Evolutionary conservation across 1,140 invertebrate genomes (phyloP).

Genomic region (Eubasilissa regina): DNA sequence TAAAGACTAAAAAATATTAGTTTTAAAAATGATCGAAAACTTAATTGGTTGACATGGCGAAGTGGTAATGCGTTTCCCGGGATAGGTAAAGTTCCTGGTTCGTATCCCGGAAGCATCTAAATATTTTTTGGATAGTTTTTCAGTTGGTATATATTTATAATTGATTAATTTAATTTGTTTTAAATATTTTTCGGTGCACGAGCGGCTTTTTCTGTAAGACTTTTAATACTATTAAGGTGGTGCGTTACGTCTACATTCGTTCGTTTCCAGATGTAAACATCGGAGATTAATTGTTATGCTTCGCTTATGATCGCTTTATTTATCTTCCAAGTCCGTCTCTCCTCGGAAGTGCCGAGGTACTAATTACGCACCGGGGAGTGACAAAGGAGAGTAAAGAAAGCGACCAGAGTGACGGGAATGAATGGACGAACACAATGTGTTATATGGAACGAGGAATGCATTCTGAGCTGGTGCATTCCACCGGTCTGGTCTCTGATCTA

Average conservation of each 20-base stretch:
- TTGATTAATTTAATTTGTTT: too few relatives aligned
- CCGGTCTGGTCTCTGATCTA: conserved; percentile 35
- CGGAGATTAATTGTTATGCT: conserved; percentile 23
- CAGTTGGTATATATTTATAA: too few relatives aligned
- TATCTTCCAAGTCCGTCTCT: conserved; percentile 18
- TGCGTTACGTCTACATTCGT: background rate
- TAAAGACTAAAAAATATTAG: too few relatives aligned
- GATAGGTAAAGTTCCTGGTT: too few relatives aligned
- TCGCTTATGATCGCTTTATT: conserved; percentile 40
- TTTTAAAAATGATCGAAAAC: too few relatives aligned
- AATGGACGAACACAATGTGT: background rate
- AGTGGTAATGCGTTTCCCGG: too few relatives aligned
- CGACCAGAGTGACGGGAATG: background rate
- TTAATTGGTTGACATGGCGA: too few relatives aligned
- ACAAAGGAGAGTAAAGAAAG: conserved; percentile 29
- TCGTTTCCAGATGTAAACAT: background rate
- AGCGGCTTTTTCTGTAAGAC: too few relatives aligned
- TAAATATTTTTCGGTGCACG: too few relatives aligned
- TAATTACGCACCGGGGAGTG: conserved; percentile 23
- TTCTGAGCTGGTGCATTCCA: conserved; percentile 39
- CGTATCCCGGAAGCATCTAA: too few relatives aligned
- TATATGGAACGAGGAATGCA: conserved; percentile 29
- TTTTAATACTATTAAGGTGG: background rate
- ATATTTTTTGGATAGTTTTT: too few relatives aligned
- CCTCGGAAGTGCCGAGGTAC: conserved; percentile 18